phyloP scores from a whole-genome alignment of 2,888 invertebrate genomes.

The Cheilosia variabilis region DNA sequence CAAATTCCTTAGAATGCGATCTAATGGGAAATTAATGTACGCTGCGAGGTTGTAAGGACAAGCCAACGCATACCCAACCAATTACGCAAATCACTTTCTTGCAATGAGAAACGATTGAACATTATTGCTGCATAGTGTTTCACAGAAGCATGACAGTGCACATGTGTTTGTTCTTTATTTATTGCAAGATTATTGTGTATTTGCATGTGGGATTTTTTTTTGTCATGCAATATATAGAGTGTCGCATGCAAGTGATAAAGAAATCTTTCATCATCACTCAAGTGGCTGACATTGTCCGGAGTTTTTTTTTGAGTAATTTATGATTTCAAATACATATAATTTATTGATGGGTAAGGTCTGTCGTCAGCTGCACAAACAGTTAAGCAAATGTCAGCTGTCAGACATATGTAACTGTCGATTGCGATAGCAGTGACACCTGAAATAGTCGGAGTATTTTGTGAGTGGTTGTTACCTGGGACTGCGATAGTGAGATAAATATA shows the following conservation, averaged over 20 bases:
- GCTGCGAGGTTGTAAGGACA: constrained; percentile 43
- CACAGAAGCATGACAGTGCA: not conserved
- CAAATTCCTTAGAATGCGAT: constrained; percentile 37
- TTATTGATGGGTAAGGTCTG: too few relatives aligned
- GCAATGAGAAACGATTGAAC: constrained; percentile 16
- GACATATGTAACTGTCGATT: too few relatives aligned
- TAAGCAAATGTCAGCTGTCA: too few relatives aligned
- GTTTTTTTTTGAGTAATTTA: too few relatives aligned
- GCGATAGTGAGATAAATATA: too few relatives aligned
- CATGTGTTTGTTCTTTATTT: constrained; percentile 23
- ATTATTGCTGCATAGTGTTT: not conserved
- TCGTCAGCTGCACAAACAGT: too few relatives aligned
- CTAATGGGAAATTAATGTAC: constrained; percentile 35
- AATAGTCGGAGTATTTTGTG: too few relatives aligned
- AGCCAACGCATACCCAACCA: not conserved
- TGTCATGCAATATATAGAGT: constrained; percentile 11
- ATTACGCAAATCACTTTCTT: constrained; percentile 26
- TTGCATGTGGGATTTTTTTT: not conserved
- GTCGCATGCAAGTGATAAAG: constrained; percentile 6
- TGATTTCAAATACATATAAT: too few relatives aligned
- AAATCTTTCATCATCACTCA: constrained; percentile 11
- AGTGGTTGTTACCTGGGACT: too few relatives aligned
- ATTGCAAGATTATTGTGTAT: not conserved
- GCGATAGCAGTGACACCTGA: too few relatives aligned
- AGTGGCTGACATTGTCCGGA: not conserved